These are phyloP conservation scores for Cryptotis parvus DNA, from an alignment of 2,113 vertebrate genomes.

Conservation along the genomic window DNA sequence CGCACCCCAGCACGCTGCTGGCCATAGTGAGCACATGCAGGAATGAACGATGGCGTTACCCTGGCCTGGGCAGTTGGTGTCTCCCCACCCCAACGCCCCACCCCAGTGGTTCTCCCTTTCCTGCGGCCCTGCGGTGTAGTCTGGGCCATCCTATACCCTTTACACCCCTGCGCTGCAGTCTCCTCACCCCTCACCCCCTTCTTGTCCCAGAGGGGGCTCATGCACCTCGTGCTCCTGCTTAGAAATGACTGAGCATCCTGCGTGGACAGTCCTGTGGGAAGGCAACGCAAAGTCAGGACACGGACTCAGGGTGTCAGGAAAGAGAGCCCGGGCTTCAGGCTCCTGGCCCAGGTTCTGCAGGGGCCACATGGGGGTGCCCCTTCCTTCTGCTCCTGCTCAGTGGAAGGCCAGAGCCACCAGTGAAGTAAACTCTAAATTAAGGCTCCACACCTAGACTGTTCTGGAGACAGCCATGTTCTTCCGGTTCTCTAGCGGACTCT, in stretches of 20 bases:
- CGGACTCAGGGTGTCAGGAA: neutral
- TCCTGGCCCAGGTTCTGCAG: neutral
- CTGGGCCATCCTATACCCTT: neutral
- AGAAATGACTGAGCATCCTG: neutral
- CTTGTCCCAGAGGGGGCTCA: too few relatives aligned
- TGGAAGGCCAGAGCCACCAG: neutral
- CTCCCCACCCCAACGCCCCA: neutral
- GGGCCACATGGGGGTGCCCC: too few relatives aligned
- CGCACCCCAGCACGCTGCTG: neutral
- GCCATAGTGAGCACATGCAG: accelerated
- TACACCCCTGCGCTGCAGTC: neutral
- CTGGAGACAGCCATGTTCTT: neutral
- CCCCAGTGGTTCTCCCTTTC: neutral
- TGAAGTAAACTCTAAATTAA: neutral
- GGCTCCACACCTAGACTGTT: neutral
- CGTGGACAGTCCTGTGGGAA: neutral
- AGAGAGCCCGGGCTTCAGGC: neutral
- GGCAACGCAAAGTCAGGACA: neutral
- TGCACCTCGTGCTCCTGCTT: neutral
- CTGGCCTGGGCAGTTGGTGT: accelerated
- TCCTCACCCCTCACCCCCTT: neutral
- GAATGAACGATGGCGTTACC: neutral
- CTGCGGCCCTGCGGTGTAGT: neutral
- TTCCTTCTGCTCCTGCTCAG: accelerated
- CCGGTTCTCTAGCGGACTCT: neutral